phyloP scores from a whole-genome alignment of 2,888 invertebrate species.

The Pseudanteris insignis region DNA sequence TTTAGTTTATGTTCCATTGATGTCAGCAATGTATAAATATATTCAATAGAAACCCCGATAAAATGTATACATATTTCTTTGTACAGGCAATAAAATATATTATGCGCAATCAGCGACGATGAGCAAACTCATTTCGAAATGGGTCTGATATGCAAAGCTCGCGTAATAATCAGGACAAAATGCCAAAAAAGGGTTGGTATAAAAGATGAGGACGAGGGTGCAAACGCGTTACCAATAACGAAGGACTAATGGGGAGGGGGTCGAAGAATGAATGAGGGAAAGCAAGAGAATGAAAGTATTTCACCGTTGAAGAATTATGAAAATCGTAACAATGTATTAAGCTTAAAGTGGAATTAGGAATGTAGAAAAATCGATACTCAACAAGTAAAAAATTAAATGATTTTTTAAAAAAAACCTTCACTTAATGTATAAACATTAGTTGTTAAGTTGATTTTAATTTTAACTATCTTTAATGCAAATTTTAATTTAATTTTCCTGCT shows the following conservation, averaged over 20 bases:
- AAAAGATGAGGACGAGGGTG: slow-evolving; percentile 17
- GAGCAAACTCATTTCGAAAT: neutral
- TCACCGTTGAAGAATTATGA: slow-evolving; percentile 6
- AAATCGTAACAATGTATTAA: neutral
- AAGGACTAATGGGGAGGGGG: slow-evolving; percentile 24
- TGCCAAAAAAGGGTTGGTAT: slow-evolving; percentile 22
- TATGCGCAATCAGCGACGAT: too few relatives aligned
- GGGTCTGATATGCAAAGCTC: slow-evolving; percentile 5
- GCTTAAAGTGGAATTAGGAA: too few relatives aligned
- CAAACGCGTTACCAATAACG: slow-evolving; percentile 27
- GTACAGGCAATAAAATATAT: too few relatives aligned
- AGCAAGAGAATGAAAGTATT: slow-evolving; percentile 14
- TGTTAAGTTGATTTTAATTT: neutral
- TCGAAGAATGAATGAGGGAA: slow-evolving; percentile 18
- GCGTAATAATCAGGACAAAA: slow-evolving; percentile 21
- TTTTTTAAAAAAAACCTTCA: too few relatives aligned
- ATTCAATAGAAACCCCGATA: too few relatives aligned
- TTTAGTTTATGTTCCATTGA: too few relatives aligned
- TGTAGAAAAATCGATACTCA: too few relatives aligned
- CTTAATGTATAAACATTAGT: too few relatives aligned
- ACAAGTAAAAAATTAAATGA: too few relatives aligned
- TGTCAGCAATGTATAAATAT: too few relatives aligned
- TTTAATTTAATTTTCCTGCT: too few relatives aligned
- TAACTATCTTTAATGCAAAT: neutral
- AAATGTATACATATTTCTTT: too few relatives aligned